Percentiles rank a stretch among this genome's conserved stretches.
phyloP scores from a whole-genome alignment of 2,888 invertebrate genomes.

The Hybos culiciformis region DNA sequence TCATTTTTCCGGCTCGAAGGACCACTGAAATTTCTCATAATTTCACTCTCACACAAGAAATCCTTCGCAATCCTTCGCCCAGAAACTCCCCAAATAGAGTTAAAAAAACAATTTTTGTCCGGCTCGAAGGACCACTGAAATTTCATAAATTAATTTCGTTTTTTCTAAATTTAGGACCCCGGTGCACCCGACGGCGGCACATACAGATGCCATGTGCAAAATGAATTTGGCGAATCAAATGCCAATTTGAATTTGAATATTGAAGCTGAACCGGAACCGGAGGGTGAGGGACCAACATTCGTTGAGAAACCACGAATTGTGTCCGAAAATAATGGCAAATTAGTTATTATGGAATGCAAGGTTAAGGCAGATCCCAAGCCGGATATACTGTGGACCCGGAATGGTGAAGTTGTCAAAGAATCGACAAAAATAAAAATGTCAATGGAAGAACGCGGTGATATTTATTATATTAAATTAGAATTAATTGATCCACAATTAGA shows the following conservation, averaged over 20 bases:
- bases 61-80: not conserved
- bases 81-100: not conserved
- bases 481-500: conserved; percentile 81
- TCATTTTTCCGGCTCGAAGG: no score
- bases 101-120: not conserved
- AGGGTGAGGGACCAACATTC: conserved; percentile 89
- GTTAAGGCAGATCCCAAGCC: conserved; percentile 74
- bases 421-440: conserved; percentile 66
- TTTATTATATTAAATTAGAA: conserved; percentile 77
- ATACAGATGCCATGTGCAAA: conserved; percentile 88
- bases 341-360: conserved; percentile 78
- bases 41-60: no score
- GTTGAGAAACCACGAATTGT: conserved; percentile 79
- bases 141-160: not conserved
- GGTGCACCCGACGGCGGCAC: conserved; percentile 69
- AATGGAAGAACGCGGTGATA: conserved; percentile 61
- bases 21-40: no score
- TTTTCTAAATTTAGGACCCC: conserved; percentile 47
- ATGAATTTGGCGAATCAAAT: conserved; percentile 92
- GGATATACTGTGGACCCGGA: conserved; percentile 69
- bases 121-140: not conserved
- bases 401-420: conserved; percentile 64
- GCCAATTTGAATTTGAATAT: conserved; percentile 94
- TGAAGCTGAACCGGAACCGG: conserved; percentile 88
- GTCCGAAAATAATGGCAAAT: conserved; percentile 68